These are phyloP conservation scores for Ceratothoa steindachneri DNA, from an alignment of 2,888 invertebrate species.

Conservation along the genomic window DNA sequence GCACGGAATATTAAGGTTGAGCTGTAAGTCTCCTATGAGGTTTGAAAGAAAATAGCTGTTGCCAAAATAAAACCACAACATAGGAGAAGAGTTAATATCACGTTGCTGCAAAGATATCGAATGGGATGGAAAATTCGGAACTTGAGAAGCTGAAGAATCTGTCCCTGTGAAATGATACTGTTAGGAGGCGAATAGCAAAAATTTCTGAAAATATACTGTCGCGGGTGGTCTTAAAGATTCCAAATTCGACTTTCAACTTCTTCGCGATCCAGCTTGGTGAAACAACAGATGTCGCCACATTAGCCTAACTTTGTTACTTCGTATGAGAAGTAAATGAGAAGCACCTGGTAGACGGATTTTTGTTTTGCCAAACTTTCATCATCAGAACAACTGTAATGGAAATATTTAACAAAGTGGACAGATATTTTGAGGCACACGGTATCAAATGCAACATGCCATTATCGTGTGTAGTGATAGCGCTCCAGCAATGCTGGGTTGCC, in stretches of 20 bases:
- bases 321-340: not conserved
- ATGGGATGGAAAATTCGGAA: not conserved
- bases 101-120: no score
- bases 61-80: not conserved
- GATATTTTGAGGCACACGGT: no score
- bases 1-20: not conserved
- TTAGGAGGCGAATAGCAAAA: no score
- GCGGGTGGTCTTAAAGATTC: no score
- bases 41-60: not conserved
- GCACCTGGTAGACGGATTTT: not conserved
- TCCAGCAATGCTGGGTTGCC: no score
- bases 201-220: not conserved
- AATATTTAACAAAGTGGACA: no score
- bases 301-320: not conserved
- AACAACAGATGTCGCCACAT: not conserved
- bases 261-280: not conserved
- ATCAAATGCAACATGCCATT: not conserved
- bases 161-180: not conserved
- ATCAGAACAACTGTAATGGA: not conserved
- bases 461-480: not conserved
- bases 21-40: not conserved
- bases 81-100: not conserved
- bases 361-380: not conserved
- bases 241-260: not conserved
- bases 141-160: not conserved